A percentile compares a stretch with the other conserved stretches of the same genome.
Evolutionary conservation across 2,113 vertebrate species (phyloP).

Genomic region (Ophthalmolycus amberensis): DNA sequence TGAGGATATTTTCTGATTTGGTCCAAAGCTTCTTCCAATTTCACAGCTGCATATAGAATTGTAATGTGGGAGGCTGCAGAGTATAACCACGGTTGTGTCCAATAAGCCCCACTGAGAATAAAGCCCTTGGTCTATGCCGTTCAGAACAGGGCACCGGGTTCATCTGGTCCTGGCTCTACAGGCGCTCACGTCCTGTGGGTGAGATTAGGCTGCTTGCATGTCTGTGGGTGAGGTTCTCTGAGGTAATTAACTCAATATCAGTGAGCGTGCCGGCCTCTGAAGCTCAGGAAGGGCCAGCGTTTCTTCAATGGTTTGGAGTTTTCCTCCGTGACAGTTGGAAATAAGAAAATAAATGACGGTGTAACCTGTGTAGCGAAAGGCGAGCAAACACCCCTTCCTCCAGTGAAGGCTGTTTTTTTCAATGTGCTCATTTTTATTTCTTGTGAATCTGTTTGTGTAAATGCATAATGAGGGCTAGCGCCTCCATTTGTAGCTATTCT

Average conservation of each 20-base stretch:
- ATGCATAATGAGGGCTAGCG: neutral
- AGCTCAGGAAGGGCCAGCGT: neutral
- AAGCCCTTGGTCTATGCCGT: neutral
- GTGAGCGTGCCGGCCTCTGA: neutral
- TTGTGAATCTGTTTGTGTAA: neutral
- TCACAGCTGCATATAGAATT: conserved; percentile 23
- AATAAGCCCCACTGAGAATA: conserved; percentile 33
- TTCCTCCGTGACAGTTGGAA: neutral
- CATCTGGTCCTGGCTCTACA: conserved; percentile 2
- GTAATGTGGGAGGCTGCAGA: conserved; percentile 29
- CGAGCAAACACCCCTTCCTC: neutral
- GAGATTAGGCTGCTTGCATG: neutral
- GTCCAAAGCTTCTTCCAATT: conserved; percentile 22
- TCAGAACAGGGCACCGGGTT: conserved; percentile 25
- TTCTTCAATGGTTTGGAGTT: neutral
- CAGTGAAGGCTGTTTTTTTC: too few species aligned
- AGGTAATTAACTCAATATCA: conserved; percentile 26
- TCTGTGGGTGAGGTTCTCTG: conserved; percentile 6
- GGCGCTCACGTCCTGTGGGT: neutral
- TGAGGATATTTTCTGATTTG: conserved; percentile 7
- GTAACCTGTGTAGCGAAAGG: neutral
- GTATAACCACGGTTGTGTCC: conserved; percentile 5
- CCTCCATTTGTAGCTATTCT: neutral
- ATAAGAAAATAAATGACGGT: neutral
- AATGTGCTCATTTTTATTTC: neutral